Conservation (phyloP, 1,140 invertebrate genomes). For the Wasmannia auropunctata region DNA sequence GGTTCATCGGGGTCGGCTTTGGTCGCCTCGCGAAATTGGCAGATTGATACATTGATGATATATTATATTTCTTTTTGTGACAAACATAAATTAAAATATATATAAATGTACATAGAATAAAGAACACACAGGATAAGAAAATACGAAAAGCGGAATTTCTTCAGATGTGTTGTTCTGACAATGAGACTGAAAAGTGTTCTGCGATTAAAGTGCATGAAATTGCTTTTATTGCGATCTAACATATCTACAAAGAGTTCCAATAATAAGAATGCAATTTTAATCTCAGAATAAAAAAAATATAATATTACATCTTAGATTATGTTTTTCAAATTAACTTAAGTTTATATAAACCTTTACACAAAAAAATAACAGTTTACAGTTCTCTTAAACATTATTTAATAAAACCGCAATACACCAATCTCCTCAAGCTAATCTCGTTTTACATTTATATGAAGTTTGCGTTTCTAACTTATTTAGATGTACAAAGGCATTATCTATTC, state of each 20-base stretch:
- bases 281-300: not conserved
- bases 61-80: not conserved
- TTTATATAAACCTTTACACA: not conserved
- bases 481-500: not conserved
- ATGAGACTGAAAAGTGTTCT: no score
- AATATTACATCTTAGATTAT: not conserved
- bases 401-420: not conserved
- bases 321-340: not conserved
- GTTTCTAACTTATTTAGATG: not conserved
- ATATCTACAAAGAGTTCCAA: not conserved
- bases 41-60: not conserved
- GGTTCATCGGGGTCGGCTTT: slow-evolving; percentile 74
- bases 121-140: not conserved
- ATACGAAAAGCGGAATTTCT: no score
- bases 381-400: not conserved
- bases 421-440: not conserved
- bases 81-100: not conserved
- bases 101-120: not conserved
- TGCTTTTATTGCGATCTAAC: not conserved
- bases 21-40: slow-evolving; percentile 25
- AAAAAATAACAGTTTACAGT: not conserved
- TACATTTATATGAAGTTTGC: not conserved
- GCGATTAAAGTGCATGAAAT: no score
- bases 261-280: not conserved
- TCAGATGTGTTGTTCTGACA: no score